Percentiles rank a stretch among this genome's conserved stretches.
Conservation (phyloP, 2,888 invertebrate species). For the Macaria liturata region DNA sequence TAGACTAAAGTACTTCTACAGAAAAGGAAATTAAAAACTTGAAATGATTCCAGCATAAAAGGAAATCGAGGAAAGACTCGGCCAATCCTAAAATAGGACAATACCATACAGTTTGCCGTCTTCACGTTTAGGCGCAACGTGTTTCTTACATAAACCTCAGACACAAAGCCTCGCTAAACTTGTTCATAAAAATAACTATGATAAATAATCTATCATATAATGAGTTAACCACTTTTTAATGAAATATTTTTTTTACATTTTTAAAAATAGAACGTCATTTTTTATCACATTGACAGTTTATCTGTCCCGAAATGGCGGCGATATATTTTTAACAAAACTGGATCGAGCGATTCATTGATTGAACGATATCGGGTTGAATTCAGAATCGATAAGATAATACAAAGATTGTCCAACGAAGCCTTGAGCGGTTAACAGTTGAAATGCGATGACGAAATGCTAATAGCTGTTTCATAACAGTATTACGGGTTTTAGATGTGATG, state of each 20-base stretch:
- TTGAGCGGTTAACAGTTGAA: constrained; percentile 46
- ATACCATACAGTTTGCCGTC: neutral
- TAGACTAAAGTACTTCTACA: too few relatives aligned
- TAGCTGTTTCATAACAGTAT: constrained; percentile 78
- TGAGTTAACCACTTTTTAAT: too few relatives aligned
- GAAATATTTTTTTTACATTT: too few relatives aligned
- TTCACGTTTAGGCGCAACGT: neutral
- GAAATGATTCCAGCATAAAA: neutral
- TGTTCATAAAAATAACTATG: too few relatives aligned
- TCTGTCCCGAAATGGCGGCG: neutral
- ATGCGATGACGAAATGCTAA: constrained; percentile 65
- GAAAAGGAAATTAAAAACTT: too few relatives aligned
- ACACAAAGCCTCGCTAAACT: too few relatives aligned
- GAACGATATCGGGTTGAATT: neutral
- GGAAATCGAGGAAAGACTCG: neutral
- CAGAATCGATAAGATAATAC: constrained; percentile 10
- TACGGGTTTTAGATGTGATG: constrained; percentile 70
- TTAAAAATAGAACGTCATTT: too few relatives aligned
- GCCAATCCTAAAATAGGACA: neutral
- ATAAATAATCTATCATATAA: too few relatives aligned
- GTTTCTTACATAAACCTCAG: neutral
- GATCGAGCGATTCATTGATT: too few relatives aligned
- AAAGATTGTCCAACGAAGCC: constrained; percentile 48
- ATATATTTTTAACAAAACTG: neutral
- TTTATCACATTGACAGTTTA: too few relatives aligned